Evolutionary conservation across 1,140 invertebrate species (phyloP), one percentile per base, ranked within the genome.

Genomic region (Bombus pascuorum): DNA sequence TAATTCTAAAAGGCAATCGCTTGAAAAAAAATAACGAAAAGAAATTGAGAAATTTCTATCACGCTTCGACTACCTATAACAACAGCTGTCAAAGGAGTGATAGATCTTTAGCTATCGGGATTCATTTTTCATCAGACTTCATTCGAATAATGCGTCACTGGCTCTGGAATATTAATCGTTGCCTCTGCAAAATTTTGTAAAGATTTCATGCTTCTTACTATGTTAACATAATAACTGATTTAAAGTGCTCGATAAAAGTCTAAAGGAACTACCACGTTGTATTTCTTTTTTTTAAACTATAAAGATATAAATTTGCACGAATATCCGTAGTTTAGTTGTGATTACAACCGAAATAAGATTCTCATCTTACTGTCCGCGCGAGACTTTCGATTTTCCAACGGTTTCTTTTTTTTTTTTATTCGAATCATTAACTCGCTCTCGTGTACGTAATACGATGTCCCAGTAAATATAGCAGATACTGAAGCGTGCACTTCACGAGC

Each of bases 111-210:
- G 34, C 42, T 57, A 57, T 65, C 62, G 42, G 25, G 62, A 83
- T 66, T 83, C 81, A 83, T 83, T 76, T 83, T 76, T 83, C 72
- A 83, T 76, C 57, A 25, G 57, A 76, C 42, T 75, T 68, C n/a
- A 1, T 25, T 53, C 39, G 44, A 75, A 66, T 72, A 72, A 72
- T 66, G n/a, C n/a, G 37, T 75, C 81, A 66, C n/a, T 76, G 25
- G 25, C 44, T n/a, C n/a, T 47, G 39, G 72, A 66, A 68, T 68
- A 83, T 68, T 75, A 83, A 83, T 83, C 81, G 53, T 76, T 18
- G 15, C 13, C 32, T 15, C 12, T 9, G 32, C 25, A 28, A 66
- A 68, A 8, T 13, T 28, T 76, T 66, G n/a, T 25, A n/a, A 32
- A 76, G 9, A 76, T 25, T 32, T 66, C 15, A 28, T 76, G 37